Evolutionary conservation across 2,797 vertebrate genomes (phyloP), one percentile per base, ranked within the genome.

Genomic region (Coracias cyanogaster): DNA sequence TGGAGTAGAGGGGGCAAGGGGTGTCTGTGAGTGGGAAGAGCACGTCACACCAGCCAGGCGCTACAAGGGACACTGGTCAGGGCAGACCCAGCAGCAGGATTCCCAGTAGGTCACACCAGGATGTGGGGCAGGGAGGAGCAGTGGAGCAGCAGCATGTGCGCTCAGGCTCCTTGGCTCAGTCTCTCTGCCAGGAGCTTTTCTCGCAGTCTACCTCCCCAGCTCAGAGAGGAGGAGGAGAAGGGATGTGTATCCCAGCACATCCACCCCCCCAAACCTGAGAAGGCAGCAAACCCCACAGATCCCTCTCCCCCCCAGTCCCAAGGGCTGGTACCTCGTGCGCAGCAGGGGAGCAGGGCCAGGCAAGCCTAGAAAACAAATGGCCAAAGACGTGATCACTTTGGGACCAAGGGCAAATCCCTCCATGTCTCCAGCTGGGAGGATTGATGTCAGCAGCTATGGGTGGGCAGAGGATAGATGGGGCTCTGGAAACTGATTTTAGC

Each of bases 341-440:
- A 99, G 97, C 99, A 99, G 16, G 99, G 99, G 55, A 99, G 98
- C 91, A 99, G 97, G 31, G 98, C 99, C 83, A 99, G 98, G 94
- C 99, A 99, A 67, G 98, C 98, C 99, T 99, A 98, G 94, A 81
- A 94, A 91, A 96, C 24, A 95, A 96, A 96, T 0, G 5, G 28
- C 48, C 71, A n/a, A 85, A 89, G 82, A 33, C 35, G 90, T 9
- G 16, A 46, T 96, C 82, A 93, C 29, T 39, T 58, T 29, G 57
- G 1, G 2, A 26, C 16, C 71, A 58, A 48, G 67, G 46, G 28
- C 31, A 46, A 55, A 52, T 19, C 7, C 14, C 24, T 6, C 31
- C 22, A 3, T 0, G 2, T 11, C 51, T 70, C 55, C 77, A 41
- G 6, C 17, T 19, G 21, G 52, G 51, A 55, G 19, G 33, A 37